phyloP scores from a whole-genome alignment of 2,113 vertebrate species.

The Colius striatus region DNA sequence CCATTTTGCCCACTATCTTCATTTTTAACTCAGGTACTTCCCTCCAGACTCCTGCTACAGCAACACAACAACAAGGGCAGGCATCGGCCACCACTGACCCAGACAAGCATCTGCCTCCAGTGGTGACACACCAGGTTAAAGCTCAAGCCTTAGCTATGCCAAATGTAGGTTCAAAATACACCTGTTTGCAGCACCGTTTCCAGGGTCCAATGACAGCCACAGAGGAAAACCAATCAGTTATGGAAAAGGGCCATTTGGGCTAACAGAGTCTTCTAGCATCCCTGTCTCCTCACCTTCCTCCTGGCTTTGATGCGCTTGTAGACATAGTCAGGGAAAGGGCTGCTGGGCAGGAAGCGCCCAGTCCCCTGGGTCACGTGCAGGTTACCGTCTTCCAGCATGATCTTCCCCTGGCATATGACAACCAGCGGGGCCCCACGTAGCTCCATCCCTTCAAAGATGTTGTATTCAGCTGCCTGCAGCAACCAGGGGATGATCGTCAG shows the following conservation, averaged over 20 bases:
- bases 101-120: neutral
- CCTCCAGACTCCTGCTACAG: neutral
- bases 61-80: neutral
- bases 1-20: neutral
- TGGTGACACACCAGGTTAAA: neutral
- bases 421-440: slow-evolving; percentile 89
- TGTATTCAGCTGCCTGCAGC: slow-evolving; percentile 91
- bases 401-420: slow-evolving; percentile 96
- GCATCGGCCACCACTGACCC: neutral
- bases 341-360: slow-evolving; percentile 91
- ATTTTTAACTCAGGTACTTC: neutral
- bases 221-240: neutral
- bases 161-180: neutral
- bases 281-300: slow-evolving; percentile 84
- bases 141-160: neutral
- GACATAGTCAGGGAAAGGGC: slow-evolving; percentile 91
- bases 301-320: slow-evolving; percentile 97
- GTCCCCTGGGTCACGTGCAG: slow-evolving; percentile 88
- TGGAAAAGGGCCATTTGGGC: neutral
- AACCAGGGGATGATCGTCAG: neutral
- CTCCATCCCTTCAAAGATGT: slow-evolving; percentile 97
- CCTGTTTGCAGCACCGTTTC: neutral
- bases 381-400: slow-evolving; percentile 92
- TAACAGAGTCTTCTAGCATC: neutral
- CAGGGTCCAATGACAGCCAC: neutral